Evolutionary conservation across 1,140 invertebrate genomes (phyloP), one percentile per base, ranked within the genome.

Genomic region (Euglossa dilemma): DNA sequence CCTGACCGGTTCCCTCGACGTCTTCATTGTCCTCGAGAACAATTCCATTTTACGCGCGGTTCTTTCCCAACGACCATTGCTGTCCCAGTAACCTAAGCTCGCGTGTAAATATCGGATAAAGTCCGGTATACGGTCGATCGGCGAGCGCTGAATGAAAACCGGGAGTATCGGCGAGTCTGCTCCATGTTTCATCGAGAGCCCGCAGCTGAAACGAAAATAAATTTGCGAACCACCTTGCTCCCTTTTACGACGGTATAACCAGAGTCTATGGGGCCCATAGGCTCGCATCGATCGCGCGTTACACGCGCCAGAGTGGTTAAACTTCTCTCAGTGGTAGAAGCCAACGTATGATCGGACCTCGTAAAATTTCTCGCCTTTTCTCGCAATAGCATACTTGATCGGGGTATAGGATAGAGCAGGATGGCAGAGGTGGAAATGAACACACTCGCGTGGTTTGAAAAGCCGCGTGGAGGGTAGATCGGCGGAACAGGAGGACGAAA

Each of bases 321-420:
- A 47, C 9, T 57, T 78, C 57, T 78, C 57, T 69, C 52, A 86
- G 73, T 86, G 78, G 69, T 78, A 69, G 69, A 87, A 56, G 43
- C 59, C 28, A 14, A 6, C 50, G 56, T 23, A 69, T 74, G 52
- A 63, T 86, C 67, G 67, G 57, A 61, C 43, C 36, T 54, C 36
- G 50, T 50, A 69, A 80, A 16, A 50, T 14, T n/a, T n/a, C n/a
- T n/a, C n/a, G n/a, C n/a, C n/a, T n/a, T n/a, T n/a, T n/a, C n/a
- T n/a, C n/a, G n/a, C n/a, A n/a, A n/a, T n/a, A n/a, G n/a, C n/a
- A n/a, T n/a, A n/a, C n/a, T n/a, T n/a, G n/a, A n/a, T 36, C 36
- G 36, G 36, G 36, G 36, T 36, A 4, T 36, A 36, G 36, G 1
- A 36, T 36, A 36, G 1, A 36, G 36, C 36, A 36, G 36, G 36